Base-by-base conservation (phyloP, 2,113 vertebrate genomes). In the Channa maculata region DNA sequence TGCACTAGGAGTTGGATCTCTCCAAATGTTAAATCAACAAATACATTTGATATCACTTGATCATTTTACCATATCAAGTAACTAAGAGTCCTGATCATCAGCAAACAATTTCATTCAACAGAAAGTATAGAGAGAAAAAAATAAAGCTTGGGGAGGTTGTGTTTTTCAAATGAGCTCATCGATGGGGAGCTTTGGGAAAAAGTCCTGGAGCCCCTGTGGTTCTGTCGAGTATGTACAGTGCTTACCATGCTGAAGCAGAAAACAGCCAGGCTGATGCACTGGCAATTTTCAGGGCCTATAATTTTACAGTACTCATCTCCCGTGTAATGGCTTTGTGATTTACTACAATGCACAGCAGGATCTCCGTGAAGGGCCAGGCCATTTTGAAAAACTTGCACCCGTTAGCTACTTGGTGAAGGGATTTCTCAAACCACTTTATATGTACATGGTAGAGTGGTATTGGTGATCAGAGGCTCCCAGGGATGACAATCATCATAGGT, bases 241-340 rank as follows among this genome's bases (percentile, higher is more conserved):
- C 58, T 39, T 49, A 82, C 80, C 75, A 58, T 62, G 15, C 58
- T 74, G 71, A 71, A 76, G 65, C 78, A 76, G 59, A 88, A 68
- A 80, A 54, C 53, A 68, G 41, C 43, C 2, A 0, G 8, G 50
- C 37, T 61, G 55, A 71, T 15, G 48, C 46, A 41, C 38, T 15
- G 44, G 24, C 7, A 13, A 13, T 61, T 70, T 61, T 48, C 33
- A n/a, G 4, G 24, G 70, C 24, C 72, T 38, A 24, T 72, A 75
- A 82, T 80, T 79, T 59, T 54, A 8, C 49, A 51, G 38, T 51
- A 59, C 71, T 78, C 75, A 78, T 72, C 66, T 62, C 36, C 64
- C 7, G 1, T 71, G 67, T 88, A 86, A 89, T 83, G 81, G 73
- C 71, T 78, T 75, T 59, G 69, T 80, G 70, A 86, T 83, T 86